phyloP scores from a whole-genome alignment of 2,113 vertebrate genomes.

The Poicephalus meyeri region DNA sequence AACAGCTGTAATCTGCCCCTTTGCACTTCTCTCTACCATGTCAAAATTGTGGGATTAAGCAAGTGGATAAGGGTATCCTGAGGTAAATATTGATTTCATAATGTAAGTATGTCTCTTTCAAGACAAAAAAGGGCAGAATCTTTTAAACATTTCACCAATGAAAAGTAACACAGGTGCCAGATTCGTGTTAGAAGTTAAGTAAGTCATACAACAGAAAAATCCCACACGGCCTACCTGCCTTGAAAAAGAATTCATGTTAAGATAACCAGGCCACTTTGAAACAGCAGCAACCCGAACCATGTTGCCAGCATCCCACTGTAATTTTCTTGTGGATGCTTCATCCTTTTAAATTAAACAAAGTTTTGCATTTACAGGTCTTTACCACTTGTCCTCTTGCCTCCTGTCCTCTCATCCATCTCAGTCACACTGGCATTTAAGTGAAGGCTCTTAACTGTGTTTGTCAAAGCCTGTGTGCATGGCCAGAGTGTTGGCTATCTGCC shows the following conservation, averaged over 20 bases:
- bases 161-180: background rate
- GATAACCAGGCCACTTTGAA: background rate
- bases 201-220: background rate
- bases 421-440: rapidly evolving
- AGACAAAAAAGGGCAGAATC: background rate
- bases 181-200: background rate
- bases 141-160: background rate
- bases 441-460: background rate
- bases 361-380: rapidly evolving
- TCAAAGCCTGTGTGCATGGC: background rate
- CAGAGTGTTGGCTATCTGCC: background rate
- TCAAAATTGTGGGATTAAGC: background rate
- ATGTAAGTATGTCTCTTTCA: background rate
- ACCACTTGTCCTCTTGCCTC: background rate
- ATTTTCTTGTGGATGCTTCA: background rate
- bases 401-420: background rate
- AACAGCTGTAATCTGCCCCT: background rate
- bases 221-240: background rate
- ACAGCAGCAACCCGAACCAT: background rate
- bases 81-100: background rate
- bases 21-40: background rate
- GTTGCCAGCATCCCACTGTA: background rate
- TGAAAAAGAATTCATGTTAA: background rate
- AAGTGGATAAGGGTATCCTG: background rate
- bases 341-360: background rate